Evolutionary conservation across 2,113 vertebrate genomes (phyloP), one percentile per base, ranked within the genome.

Genomic region (Melanocharis versteri): DNA sequence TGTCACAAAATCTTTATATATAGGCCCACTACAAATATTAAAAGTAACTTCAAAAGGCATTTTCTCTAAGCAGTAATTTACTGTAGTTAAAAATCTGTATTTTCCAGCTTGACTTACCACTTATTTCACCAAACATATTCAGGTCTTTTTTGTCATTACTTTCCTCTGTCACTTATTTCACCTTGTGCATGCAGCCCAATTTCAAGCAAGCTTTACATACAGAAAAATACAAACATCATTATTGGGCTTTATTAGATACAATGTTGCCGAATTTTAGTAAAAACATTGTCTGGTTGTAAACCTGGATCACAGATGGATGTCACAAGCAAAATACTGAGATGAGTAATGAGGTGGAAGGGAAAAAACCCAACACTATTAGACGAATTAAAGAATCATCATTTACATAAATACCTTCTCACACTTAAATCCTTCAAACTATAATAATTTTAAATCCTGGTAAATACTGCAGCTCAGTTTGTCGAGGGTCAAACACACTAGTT

Each of bases 311-410:
- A 96, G 81, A 33, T 91, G 69, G 58, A 78, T 83, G 54, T 82
- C 79, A 87, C 42, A 65, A 93, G 89, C 40, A 51, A 94, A 97
- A 93, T 2, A 87, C 40, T 54, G 35, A 91, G 70, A 94, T 39
- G n/a, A 88, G 27, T 88, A 93, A 94, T 53, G 54, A 93, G 64
- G 13, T 79, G 44, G 27, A 86, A 89, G 28, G 26, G 10, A 20
- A 48, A 64, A 80, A 73, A 3, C 1, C 7, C 64, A 64, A n/a
- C 10, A 40, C 40, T 90, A 62, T 80, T 83, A 75, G 51, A 68
- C 50, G 94, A 94, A 95, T 93, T 76, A 93, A 94, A 90, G 64
- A 89, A 83, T 68, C 42, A 79, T 87, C 21, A 93, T 95, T 97
- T 94, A 94, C 76, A 91, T 87, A 88, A 97, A 88, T 86, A 94